Evolutionary conservation across 2,113 vertebrate species (phyloP).

Genomic region (Saccopteryx bilineata): DNA sequence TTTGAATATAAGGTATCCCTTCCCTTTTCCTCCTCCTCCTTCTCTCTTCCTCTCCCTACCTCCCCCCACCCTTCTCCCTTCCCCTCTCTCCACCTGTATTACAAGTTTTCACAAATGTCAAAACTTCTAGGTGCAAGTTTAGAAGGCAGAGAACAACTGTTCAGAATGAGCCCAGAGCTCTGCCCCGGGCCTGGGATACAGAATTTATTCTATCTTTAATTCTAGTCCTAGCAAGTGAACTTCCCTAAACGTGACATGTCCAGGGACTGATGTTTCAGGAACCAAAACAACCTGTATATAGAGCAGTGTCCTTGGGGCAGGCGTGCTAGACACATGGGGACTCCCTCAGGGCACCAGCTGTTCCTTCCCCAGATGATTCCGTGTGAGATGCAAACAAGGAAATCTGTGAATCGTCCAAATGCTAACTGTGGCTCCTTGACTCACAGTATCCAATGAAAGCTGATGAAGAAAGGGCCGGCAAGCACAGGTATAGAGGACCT

Average conservation of each 20-base stretch:
- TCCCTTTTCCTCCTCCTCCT: neutral
- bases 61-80: neutral
- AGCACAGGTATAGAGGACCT: neutral
- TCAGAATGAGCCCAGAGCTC: neutral
- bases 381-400: neutral
- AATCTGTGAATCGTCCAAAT: conserved; percentile 24
- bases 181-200: neutral
- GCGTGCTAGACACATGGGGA: fast-evolving
- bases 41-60: neutral
- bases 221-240: neutral
- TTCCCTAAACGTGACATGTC: neutral
- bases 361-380: neutral
- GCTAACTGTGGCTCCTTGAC: neutral
- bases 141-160: neutral
- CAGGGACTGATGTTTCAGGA: neutral
- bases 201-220: neutral
- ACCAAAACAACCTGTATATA: neutral
- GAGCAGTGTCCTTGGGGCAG: neutral
- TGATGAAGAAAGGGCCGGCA: neutral
- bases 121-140: neutral
- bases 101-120: neutral
- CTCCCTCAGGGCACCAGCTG: neutral
- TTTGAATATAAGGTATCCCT: neutral
- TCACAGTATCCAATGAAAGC: neutral
- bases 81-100: neutral